These are phyloP conservation scores for Cryptocheilus praepositus DNA, from an alignment of 2,888 invertebrate species.

Conservation along the genomic window DNA sequence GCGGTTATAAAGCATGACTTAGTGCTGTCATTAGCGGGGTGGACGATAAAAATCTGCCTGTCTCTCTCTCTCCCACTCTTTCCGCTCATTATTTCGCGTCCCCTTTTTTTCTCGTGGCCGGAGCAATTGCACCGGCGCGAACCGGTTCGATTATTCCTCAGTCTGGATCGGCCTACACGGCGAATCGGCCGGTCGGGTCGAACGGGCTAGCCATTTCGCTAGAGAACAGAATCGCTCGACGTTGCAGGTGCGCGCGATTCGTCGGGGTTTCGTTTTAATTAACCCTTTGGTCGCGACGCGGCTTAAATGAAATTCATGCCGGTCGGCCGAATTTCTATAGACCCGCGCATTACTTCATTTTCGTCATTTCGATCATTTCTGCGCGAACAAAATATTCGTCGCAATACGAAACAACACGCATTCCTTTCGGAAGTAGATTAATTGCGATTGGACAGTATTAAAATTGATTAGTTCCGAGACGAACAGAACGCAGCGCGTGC, in stretches of 20 bases:
- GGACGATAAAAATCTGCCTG: no score
- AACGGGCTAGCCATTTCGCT: constrained; percentile 1
- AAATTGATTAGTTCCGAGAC: no score
- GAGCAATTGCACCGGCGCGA: constrained; percentile 25
- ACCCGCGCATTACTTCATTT: neutral
- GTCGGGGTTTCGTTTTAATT: constrained; percentile 29
- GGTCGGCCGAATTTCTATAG: constrained; percentile 34
- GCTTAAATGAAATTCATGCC: constrained; percentile 3
- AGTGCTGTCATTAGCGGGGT: no score
- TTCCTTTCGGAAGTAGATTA: no score
- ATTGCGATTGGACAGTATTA: constrained; percentile 8
- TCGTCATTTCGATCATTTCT: no score
- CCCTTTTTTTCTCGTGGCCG: constrained; percentile 23
- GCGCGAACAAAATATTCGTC: no score
- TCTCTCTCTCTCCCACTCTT: no score
- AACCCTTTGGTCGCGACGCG: constrained; percentile 7
- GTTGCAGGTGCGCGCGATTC: constrained; percentile 9
- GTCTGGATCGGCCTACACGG: no score
- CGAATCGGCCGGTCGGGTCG: no score
- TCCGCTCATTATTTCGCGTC: constrained; percentile 24
- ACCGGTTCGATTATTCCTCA: constrained; percentile 17
- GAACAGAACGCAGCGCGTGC: no score
- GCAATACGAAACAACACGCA: neutral
- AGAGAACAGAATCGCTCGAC: neutral
- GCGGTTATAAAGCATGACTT: no score